Evolutionary conservation across 2,888 invertebrate species (phyloP).

Genomic region (Phortica magna): DNA sequence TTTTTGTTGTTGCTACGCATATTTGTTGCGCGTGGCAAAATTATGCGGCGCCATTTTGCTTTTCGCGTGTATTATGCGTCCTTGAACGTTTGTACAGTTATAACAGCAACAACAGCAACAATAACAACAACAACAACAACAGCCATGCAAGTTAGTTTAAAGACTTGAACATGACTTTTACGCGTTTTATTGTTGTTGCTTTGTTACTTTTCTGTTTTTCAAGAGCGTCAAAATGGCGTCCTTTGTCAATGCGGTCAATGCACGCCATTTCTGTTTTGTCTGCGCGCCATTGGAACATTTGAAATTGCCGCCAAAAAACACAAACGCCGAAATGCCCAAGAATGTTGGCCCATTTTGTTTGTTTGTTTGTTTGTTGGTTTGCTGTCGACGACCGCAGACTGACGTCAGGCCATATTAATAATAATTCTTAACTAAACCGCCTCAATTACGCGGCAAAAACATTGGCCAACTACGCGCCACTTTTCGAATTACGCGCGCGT

Average conservation of each 20-base stretch:
- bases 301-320: conserved; percentile 11
- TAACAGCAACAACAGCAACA: not conserved
- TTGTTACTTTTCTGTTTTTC: not conserved
- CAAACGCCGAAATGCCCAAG: not conserved
- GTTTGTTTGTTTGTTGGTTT: not conserved
- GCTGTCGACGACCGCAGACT: not conserved
- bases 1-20: not conserved
- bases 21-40: conserved; percentile 13
- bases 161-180: not conserved
- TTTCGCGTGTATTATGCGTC: conserved; percentile 19
- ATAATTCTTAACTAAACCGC: not conserved
- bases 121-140: not conserved
- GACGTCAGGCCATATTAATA: conserved; percentile 19
- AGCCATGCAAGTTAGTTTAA: not conserved
- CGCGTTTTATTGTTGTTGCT: not conserved
- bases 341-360: not conserved
- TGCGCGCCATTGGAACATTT: not conserved
- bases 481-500: not conserved
- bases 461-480: not conserved
- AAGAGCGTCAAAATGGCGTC: not conserved
- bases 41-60: conserved; percentile 22
- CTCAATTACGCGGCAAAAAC: not conserved
- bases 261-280: not conserved
- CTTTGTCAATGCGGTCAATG: not conserved
- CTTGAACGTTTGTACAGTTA: not conserved